These are phyloP conservation scores for Nesidiocoris tenuis DNA, from an alignment of 2,888 invertebrate genomes.

Conservation along the genomic window DNA sequence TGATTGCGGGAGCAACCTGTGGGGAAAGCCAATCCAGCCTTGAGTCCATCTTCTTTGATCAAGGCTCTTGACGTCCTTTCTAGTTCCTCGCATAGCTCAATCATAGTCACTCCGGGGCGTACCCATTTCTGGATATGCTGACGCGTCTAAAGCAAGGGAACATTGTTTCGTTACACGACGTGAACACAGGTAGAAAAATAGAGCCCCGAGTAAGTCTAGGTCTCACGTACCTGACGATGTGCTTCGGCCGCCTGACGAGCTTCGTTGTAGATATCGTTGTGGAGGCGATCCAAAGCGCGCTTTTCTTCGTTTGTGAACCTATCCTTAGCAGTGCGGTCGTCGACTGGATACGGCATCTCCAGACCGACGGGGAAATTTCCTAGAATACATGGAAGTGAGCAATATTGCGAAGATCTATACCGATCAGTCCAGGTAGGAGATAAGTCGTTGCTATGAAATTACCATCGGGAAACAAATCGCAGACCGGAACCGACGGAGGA, in stretches of 20 bases:
- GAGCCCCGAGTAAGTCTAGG: not conserved
- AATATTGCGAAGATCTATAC: constrained; percentile 58
- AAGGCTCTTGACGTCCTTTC: constrained; percentile 88
- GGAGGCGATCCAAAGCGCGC: constrained; percentile 82
- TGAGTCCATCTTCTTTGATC: constrained; percentile 86
- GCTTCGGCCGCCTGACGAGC: constrained; percentile 96
- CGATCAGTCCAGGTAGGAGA: too few relatives aligned
- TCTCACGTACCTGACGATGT: constrained; percentile 75
- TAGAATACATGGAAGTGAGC: constrained; percentile 60
- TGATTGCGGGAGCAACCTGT: constrained; percentile 97
- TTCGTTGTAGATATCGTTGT: constrained; percentile 91
- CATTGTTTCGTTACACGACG: not conserved
- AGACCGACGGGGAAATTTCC: constrained; percentile 83
- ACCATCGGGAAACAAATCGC: constrained; percentile 81
- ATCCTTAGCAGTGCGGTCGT: constrained; percentile 83
- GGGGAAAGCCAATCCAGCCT: constrained; percentile 93
- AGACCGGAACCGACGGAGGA: constrained; percentile 84
- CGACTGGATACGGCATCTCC: constrained; percentile 79
- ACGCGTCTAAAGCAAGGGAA: constrained; percentile 67
- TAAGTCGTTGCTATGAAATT: too few relatives aligned
- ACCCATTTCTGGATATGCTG: constrained; percentile 90
- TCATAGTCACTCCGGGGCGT: constrained; percentile 99
- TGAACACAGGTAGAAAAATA: not conserved
- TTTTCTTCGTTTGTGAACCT: constrained; percentile 85
- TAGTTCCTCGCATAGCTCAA: constrained; percentile 94